Evolutionary conservation across 2,888 invertebrate genomes (phyloP), one percentile per base, ranked within the genome.

Genomic region (Eupithecia pulchellata): DNA sequence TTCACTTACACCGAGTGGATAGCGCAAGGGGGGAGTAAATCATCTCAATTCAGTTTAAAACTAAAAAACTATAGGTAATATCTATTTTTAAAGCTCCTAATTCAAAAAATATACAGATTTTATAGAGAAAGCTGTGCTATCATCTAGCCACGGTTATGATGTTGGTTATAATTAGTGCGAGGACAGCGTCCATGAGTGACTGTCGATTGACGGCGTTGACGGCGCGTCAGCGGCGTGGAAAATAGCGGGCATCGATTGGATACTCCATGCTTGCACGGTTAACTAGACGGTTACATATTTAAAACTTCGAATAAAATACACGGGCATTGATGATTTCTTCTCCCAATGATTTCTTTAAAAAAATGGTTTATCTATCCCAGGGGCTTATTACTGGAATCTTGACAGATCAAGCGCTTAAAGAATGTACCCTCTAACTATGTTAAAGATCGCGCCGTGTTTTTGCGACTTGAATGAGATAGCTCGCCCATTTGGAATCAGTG

Each of bases 161-260:
- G 61, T 30, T 20, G 30, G 39, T 57, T 69, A 61, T 74, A 71
- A 71, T 71, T 71, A 71, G 71, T 64, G 30, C 68, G 68, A 64
- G 71, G 60, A 52, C 62, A 42, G 58, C 36, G 63, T 60, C 61
- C 34, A 55, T 17, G 57, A 57, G 27, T 5, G 57, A 63, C 66
- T 76, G 74, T 77, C 47, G 66, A 72, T 68, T 32, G 68, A 65
- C 29, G 29, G 29, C 29, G 57, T 66, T 76, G 82, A 82, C 83
- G 74, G 76, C 27, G 4, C 69, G 64, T 80, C 78, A 75, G 71
- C 73, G 55, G 11, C 63, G 47, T 27, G 42, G 58, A 34, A 60
- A 64, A 69, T 69, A 64, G n/a, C 64, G 6, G 17, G 57, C 65
- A n/a, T 57, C 20, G 27, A 20, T 5, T 29, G 27, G 42, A 47